These are phyloP conservation scores for Staurois parvus DNA, from an alignment of 2,797 vertebrate genomes.

Conservation along the genomic window DNA sequence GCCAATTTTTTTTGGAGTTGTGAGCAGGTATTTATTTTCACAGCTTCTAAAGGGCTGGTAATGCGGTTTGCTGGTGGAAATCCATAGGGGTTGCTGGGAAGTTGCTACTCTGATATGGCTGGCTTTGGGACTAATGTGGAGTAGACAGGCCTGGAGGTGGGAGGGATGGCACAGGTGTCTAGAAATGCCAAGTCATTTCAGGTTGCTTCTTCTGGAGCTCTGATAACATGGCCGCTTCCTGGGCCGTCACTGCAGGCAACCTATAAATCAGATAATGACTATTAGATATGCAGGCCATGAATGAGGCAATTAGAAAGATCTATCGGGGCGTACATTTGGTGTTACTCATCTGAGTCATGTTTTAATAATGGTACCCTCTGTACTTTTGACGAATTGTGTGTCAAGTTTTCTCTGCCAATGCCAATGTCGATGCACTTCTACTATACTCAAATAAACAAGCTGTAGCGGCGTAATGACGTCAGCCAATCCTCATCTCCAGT, in stretches of 20 bases:
- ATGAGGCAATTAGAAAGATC: no score
- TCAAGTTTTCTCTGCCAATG: no score
- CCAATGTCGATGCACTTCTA: no score
- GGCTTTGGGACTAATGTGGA: background rate
- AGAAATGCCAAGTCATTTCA: no score
- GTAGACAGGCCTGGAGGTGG: background rate
- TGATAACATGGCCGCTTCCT: background rate
- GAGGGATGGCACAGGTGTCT: background rate
- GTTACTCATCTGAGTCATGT: no score
- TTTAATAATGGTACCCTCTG: no score
- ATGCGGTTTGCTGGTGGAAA: background rate
- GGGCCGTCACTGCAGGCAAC: background rate
- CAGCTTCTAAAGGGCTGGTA: slow-evolving; percentile 3
- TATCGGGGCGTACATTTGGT: no score
- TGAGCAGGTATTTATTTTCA: slow-evolving; percentile 34
- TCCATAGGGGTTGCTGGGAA: background rate
- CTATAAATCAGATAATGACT: slow-evolving; percentile 1
- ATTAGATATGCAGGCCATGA: background rate
- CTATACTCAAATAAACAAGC: no score
- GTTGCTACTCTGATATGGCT: background rate
- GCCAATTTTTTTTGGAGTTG: slow-evolving; percentile 47
- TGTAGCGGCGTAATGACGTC: no score
- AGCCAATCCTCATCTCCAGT: no score
- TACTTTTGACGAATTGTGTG: no score
- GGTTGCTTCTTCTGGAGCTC: no score